phyloP scores from a whole-genome alignment of 1,140 invertebrate genomes.

The Lordiphosa stackelbergi region DNA sequence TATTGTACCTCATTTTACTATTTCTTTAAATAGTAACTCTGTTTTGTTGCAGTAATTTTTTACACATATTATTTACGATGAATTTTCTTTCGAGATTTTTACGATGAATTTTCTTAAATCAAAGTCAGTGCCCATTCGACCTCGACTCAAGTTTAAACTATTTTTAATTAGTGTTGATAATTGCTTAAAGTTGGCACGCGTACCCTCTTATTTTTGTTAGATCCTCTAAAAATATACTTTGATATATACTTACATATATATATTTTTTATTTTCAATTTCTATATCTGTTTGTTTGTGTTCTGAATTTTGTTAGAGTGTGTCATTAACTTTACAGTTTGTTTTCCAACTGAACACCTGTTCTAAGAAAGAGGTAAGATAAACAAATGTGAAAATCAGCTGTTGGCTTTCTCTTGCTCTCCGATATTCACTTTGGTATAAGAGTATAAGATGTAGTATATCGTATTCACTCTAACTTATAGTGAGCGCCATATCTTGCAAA shows the following conservation, averaged over 20 bases:
- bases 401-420: conserved; percentile 5
- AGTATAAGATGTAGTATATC: conserved; percentile 40
- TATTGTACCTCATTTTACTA: too few relatives aligned
- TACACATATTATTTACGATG: too few relatives aligned
- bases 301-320: conserved; percentile 24
- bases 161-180: conserved; percentile 20
- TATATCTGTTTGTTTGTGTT: conserved; percentile 31
- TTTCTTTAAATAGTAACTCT: too few relatives aligned
- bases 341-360: conserved; percentile 32
- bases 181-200: conserved; percentile 46
- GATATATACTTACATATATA: conserved; percentile 12
- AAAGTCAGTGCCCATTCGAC: conserved; percentile 1
- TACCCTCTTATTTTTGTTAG: conserved; percentile 23
- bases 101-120: background rate
- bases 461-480: conserved; percentile 8
- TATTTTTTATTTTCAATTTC: conserved; percentile 5
- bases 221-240: conserved; percentile 9
- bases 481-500: conserved; percentile 3
- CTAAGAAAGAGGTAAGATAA: conserved; percentile 18
- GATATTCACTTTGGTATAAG: conserved; percentile 11
- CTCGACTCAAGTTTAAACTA: conserved; percentile 1
- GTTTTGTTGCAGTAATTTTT: too few relatives aligned
- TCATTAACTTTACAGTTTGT: conserved; percentile 30
- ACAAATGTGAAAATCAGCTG: conserved; percentile 55
- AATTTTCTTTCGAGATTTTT: too few relatives aligned